Evolutionary conservation across 2,113 vertebrate species (phyloP).

Genomic region (Empidonax traillii): DNA sequence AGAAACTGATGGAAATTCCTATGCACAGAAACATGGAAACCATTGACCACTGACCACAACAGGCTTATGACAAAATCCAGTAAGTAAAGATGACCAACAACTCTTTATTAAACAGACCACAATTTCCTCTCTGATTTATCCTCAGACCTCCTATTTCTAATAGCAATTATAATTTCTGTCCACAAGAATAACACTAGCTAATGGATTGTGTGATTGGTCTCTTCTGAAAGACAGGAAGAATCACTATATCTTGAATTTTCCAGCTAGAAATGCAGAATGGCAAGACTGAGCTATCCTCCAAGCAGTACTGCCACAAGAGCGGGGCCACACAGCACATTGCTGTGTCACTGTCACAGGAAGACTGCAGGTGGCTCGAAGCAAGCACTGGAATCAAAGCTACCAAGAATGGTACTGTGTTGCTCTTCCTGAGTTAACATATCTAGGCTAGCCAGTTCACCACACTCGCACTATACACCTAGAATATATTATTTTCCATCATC

Average conservation of each 20-base stretch:
- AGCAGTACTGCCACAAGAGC: neutral
- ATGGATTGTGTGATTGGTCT: neutral
- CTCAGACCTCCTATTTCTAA: neutral
- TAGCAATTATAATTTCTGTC: neutral
- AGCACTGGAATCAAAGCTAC: neutral
- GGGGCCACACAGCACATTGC: fast-evolving
- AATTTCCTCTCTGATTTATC: neutral
- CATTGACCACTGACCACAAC: conserved; percentile 24
- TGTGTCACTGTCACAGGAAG: neutral
- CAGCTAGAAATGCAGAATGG: neutral
- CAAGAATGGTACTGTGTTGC: neutral
- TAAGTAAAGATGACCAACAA: neutral
- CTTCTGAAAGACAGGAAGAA: neutral
- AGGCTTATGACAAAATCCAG: neutral
- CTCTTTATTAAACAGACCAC: neutral
- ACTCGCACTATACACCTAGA: neutral
- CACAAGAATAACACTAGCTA: neutral
- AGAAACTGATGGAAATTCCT: neutral
- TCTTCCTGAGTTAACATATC: neutral
- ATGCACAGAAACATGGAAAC: conserved; percentile 1
- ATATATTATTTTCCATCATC: neutral
- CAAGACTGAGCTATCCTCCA: neutral
- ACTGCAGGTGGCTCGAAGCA: fast-evolving
- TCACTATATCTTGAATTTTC: neutral
- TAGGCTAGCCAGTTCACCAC: neutral